phyloP scores from a whole-genome alignment of 1,140 invertebrate genomes.

The Drosophila burlai region DNA sequence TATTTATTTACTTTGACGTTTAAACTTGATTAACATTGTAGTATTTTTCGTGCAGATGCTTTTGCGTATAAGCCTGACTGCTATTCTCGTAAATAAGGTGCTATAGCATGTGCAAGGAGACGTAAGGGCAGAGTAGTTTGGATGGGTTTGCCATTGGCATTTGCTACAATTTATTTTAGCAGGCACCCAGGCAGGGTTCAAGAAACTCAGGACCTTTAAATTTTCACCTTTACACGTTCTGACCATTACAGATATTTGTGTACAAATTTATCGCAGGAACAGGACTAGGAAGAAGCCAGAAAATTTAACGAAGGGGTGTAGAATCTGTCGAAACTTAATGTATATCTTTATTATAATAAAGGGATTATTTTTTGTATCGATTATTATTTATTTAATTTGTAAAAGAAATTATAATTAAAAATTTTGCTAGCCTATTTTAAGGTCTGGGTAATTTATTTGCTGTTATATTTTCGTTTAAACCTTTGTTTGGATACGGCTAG shows the following conservation, averaged over 20 bases:
- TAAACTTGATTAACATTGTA: background rate
- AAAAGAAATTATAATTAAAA: too few relatives aligned
- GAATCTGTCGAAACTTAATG: background rate
- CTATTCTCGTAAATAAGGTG: constrained; percentile 21
- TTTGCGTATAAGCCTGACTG: constrained; percentile 24
- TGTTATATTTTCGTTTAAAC: background rate
- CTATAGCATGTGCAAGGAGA: background rate
- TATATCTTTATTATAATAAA: background rate
- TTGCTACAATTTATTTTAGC: constrained; percentile 34
- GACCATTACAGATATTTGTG: constrained; percentile 51
- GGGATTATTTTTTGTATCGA: background rate
- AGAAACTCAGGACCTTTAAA: constrained; percentile 36
- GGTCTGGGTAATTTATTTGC: too few relatives aligned
- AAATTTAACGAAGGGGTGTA: background rate
- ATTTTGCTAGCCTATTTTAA: too few relatives aligned
- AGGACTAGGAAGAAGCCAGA: background rate
- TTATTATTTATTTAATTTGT: background rate
- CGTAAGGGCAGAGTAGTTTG: constrained; percentile 1
- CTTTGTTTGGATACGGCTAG: background rate
- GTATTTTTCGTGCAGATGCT: background rate
- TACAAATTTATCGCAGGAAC: constrained; percentile 46
- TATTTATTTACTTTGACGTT: background rate
- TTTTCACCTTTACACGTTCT: constrained; percentile 30
- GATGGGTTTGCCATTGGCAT: constrained; percentile 6
- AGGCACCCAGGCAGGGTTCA: constrained; percentile 20